These are phyloP conservation scores for Bellardia bayeri DNA, from an alignment of 2,888 invertebrate species.

Conservation along the genomic window DNA sequence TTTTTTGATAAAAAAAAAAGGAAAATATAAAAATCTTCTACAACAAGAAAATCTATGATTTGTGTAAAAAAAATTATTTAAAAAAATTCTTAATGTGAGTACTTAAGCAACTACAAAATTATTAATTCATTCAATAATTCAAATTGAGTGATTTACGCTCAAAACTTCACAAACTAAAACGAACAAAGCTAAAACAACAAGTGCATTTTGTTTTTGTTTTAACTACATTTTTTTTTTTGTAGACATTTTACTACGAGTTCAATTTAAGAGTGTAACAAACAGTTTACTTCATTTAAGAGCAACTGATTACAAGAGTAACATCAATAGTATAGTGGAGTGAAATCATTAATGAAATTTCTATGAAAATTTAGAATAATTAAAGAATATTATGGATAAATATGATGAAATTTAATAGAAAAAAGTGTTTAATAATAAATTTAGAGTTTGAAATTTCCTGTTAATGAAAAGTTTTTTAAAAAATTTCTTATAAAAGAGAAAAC, in stretches of 20 bases:
- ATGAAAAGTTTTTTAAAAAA: too few relatives aligned
- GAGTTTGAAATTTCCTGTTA: too few relatives aligned
- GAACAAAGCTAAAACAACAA: slow-evolving; percentile 1
- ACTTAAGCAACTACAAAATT: neutral
- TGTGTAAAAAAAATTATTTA: slow-evolving; percentile 1
- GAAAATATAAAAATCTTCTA: neutral
- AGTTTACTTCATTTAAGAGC: neutral
- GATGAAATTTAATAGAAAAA: too few relatives aligned
- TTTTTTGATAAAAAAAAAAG: neutral
- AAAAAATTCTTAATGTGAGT: slow-evolving; percentile 31
- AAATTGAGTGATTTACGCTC: neutral
- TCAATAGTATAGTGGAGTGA: too few relatives aligned
- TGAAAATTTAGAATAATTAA: too few relatives aligned
- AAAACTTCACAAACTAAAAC: neutral
- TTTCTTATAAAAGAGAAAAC: too few relatives aligned
- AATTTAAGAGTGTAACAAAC: neutral
- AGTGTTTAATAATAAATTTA: too few relatives aligned
- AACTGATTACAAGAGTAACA: neutral
- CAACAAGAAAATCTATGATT: slow-evolving; percentile 33
- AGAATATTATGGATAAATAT: too few relatives aligned
- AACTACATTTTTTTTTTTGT: neutral
- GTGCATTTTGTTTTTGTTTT: neutral
- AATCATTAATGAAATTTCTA: too few relatives aligned
- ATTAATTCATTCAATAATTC: neutral
- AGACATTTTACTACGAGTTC: neutral